These are phyloP conservation scores for Microchrysa polita DNA, from an alignment of 2,888 invertebrate species.

Conservation along the genomic window DNA sequence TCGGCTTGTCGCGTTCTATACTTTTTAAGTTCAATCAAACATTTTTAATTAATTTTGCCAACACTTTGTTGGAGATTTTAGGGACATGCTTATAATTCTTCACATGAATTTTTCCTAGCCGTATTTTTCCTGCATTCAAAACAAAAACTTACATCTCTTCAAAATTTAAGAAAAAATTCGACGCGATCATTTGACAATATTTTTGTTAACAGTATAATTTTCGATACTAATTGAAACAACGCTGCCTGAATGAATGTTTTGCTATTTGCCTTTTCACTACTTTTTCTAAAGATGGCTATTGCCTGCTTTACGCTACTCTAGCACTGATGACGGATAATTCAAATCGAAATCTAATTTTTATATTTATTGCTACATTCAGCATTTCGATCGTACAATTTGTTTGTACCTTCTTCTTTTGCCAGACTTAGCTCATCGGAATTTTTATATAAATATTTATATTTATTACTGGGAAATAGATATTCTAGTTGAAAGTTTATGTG, in stretches of 20 bases:
- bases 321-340: too few relatives aligned
- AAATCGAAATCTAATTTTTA: too few relatives aligned
- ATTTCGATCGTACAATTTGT: too few relatives aligned
- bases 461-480: constrained; percentile 8
- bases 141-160: neutral
- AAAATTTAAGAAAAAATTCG: neutral
- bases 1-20: constrained; percentile 1
- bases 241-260: constrained; percentile 56
- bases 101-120: neutral
- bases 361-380: too few relatives aligned
- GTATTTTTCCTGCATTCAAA: neutral
- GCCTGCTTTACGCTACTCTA: too few relatives aligned
- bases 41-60: too few relatives aligned
- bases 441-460: constrained; percentile 6
- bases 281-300: constrained; percentile 21
- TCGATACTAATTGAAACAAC: constrained; percentile 61
- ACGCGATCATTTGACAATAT: neutral
- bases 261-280: constrained; percentile 46
- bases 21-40: neutral
- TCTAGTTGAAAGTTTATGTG: neutral
- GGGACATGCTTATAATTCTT: neutral
- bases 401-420: neutral
- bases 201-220: neutral
- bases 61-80: constrained; percentile 8
- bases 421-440: constrained; percentile 35